A percentile compares a stretch with the other conserved stretches of the same genome.
phyloP scores from a whole-genome alignment of 2,113 vertebrate species.

The Microtus pennsylvanicus region DNA sequence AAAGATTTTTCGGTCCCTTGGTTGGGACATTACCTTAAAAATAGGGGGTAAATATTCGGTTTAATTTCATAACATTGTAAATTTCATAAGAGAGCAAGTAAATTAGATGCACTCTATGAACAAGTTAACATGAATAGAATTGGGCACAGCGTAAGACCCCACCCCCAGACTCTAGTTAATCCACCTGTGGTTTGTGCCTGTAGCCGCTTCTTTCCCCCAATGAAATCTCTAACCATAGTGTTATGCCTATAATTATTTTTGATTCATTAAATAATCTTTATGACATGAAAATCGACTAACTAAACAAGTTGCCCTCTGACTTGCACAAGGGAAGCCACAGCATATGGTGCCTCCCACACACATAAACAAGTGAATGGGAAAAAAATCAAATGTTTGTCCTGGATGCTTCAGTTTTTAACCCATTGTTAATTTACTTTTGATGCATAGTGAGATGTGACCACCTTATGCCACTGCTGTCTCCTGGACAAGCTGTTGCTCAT shows the following conservation, averaged over 20 bases:
- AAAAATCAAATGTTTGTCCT: too few species aligned
- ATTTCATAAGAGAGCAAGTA: background rate
- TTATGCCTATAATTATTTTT: background rate
- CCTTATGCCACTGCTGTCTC: background rate
- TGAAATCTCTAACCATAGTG: background rate
- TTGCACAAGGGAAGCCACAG: background rate
- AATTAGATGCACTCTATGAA: background rate
- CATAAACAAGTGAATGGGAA: background rate
- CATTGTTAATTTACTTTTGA: constrained; percentile 1
- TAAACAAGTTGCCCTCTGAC: background rate
- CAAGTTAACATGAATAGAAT: background rate
- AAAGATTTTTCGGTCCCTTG: background rate
- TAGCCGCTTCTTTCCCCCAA: background rate
- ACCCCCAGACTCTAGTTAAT: background rate
- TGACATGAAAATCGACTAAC: background rate
- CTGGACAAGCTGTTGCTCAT: background rate
- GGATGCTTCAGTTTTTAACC: background rate
- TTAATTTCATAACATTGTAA: constrained; percentile 31
- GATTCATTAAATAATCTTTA: background rate
- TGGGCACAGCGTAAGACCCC: background rate
- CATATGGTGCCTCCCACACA: background rate
- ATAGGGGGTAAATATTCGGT: background rate
- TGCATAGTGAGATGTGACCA: background rate
- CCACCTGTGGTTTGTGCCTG: background rate
- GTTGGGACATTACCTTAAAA: background rate